These are phyloP conservation scores for Isotomurus palustris DNA, from an alignment of 2,888 invertebrate genomes.

Conservation along the genomic window DNA sequence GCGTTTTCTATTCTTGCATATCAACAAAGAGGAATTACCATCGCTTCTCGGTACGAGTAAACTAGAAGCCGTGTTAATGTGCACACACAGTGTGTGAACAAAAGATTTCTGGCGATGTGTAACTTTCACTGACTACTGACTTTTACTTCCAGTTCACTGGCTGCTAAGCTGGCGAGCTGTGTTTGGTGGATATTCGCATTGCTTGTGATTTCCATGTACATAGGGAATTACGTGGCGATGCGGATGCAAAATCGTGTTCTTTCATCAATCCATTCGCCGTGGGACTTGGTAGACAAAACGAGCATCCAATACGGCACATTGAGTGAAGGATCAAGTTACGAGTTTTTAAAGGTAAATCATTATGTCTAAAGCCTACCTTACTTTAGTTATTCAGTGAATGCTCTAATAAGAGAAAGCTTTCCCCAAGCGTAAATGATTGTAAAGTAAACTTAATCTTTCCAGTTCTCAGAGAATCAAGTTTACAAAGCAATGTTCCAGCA, in stretches of 20 bases:
- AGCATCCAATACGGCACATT: constrained; percentile 88
- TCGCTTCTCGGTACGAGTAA: neutral
- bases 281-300: constrained; percentile 76
- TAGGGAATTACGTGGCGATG: constrained; percentile 95
- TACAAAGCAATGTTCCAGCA: constrained; percentile 91
- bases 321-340: constrained; percentile 72
- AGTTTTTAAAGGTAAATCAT: constrained; percentile 78
- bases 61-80: neutral
- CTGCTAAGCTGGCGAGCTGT: constrained; percentile 90
- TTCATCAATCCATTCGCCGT: constrained; percentile 51
- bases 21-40: constrained; percentile 4
- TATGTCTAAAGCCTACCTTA: too few species aligned
- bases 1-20: neutral
- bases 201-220: constrained; percentile 95
- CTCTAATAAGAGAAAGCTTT: neutral
- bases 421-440: too few species aligned
- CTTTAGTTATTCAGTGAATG: neutral
- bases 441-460: too few species aligned
- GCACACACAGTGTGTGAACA: neutral
- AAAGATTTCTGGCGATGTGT: neutral
- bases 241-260: constrained; percentile 92
- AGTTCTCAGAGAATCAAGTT: constrained; percentile 78
- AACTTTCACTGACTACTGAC: neutral
- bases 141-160: constrained; percentile 66
- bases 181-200: constrained; percentile 99